Evolutionary conservation across 2,888 invertebrate species (phyloP), one percentile per base, ranked within the genome.

Genomic region (Serrognathus titanus): DNA sequence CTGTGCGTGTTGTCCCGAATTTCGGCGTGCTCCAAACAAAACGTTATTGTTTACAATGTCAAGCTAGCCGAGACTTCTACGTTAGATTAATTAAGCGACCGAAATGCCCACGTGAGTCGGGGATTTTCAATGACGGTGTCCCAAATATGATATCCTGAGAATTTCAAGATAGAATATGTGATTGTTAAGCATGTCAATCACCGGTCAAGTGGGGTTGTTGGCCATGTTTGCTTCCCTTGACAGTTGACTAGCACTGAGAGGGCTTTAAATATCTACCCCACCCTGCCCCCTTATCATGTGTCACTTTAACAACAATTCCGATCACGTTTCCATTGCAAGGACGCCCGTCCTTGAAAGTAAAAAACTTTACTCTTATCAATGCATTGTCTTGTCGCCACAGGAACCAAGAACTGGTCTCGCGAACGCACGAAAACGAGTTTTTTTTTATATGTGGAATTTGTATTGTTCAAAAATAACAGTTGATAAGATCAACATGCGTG

Each of bases 161-260:
- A 72, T 68, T 64, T 64, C 61, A 60, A 69, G 70, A 70, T 68
- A 71, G 73, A 72, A 72, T 71, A 69, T 70, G 71, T 74, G 74
- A 71, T 74, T 72, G 70, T 73, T 71, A 72, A 69, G 66, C 68
- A n/a, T 69, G 75, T 75, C 75, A 75, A 73, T 75, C 75, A 73
- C 65, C 71, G 69, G 63, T 69, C 70, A 71, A 72, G 69, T 69
- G 65, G 66, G 71, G 72, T 71, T 66, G 64, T 66, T 71, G 71
- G 75, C 75, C 75, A 74, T 75, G 71, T 72, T 54, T 59, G 63
- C 69, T 68, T 66, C 70, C 72, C 72, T 67, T 71, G 71, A 71
- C 72, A 69, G 63, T 69, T 74, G 75, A 75, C 70, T 74, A 71
- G 71, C 68, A 66, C 55, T 73, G 75, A 73, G 69, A 70, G 71